Percentiles rank a stretch among this genome's conserved stretches.
Conservation (phyloP, 2,797 vertebrate species). For the Ispidina picta region DNA sequence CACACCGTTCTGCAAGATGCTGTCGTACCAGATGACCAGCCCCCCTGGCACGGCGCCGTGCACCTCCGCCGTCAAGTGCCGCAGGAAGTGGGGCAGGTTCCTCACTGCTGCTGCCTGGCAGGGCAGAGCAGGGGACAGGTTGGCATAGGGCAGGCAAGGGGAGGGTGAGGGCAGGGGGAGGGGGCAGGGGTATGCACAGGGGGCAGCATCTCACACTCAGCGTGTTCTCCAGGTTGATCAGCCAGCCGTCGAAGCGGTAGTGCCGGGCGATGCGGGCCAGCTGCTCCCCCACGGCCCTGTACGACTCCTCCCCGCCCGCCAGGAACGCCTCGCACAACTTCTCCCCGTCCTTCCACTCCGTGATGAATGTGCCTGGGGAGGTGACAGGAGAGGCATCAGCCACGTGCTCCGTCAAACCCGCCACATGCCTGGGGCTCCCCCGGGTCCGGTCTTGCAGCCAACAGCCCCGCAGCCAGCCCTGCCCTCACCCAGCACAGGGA, state of each 20-base stretch:
- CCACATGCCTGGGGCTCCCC: accelerated
- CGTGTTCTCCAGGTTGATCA: slow-evolving; percentile 91
- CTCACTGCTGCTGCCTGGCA: slow-evolving; percentile 72
- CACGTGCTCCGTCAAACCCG: accelerated
- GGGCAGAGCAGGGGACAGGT: not conserved
- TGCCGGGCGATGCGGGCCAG: slow-evolving; percentile 87
- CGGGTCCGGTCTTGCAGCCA: accelerated
- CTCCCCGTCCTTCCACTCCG: slow-evolving; percentile 86
- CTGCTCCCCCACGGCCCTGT: slow-evolving; percentile 80
- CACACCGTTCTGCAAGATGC: slow-evolving; percentile 79
- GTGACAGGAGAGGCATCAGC: accelerated
- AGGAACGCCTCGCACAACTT: slow-evolving; percentile 86
- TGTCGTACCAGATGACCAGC: slow-evolving; percentile 94
- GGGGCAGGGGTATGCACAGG: too few relatives aligned
- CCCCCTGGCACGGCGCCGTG: slow-evolving; percentile 80
- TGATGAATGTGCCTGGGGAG: slow-evolving; percentile 91
- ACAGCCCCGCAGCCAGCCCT: not conserved
- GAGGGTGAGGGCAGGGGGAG: not conserved
- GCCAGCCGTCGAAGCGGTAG: slow-evolving; percentile 91
- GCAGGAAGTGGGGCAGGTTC: slow-evolving; percentile 83
- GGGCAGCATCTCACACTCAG: slow-evolving; percentile 83
- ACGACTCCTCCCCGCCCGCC: slow-evolving; percentile 78
- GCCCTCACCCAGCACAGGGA: slow-evolving; percentile 85
- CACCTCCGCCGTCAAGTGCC: slow-evolving; percentile 83
- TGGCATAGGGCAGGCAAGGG: accelerated